Percentiles rank a stretch among this genome's conserved stretches.
Evolutionary conservation across 2,113 vertebrate species (phyloP).

Genomic region (Symphodus melops): DNA sequence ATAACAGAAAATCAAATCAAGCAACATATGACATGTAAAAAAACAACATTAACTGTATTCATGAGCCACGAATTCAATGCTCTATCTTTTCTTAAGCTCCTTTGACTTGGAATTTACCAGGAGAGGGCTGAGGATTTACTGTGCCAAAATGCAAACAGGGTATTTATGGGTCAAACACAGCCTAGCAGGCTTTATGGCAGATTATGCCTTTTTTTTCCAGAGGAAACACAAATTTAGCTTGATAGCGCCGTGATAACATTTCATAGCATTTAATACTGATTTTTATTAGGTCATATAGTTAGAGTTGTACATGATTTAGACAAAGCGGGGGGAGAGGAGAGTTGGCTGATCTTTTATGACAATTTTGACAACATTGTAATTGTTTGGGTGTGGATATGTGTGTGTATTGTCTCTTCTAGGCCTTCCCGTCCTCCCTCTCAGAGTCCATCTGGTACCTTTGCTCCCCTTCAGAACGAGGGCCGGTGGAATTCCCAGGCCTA

Average conservation of each 20-base stretch:
- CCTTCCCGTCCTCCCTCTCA: slow-evolving; percentile 66
- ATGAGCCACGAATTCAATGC: slow-evolving; percentile 76
- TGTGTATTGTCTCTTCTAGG: slow-evolving; percentile 28
- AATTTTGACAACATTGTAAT: slow-evolving; percentile 62
- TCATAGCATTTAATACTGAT: slow-evolving; percentile 50
- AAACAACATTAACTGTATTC: slow-evolving; percentile 83
- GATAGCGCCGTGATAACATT: slow-evolving; percentile 72
- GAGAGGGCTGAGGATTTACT: slow-evolving; percentile 75
- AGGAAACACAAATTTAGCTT: slow-evolving; percentile 74
- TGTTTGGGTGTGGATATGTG: slow-evolving; percentile 35
- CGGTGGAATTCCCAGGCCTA: slow-evolving; percentile 86
- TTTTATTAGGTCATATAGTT: slow-evolving; percentile 62
- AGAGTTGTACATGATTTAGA: slow-evolving; percentile 55
- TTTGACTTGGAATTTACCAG: slow-evolving; percentile 76
- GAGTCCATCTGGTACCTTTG: slow-evolving; percentile 87
- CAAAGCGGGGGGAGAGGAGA: background rate
- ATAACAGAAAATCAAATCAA: slow-evolving; percentile 83
- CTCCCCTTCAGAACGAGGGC: slow-evolving; percentile 80
- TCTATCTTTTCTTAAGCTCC: slow-evolving; percentile 82
- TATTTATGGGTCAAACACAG: slow-evolving; percentile 85
- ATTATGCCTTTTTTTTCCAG: slow-evolving; percentile 71
- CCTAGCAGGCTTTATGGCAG: slow-evolving; percentile 79
- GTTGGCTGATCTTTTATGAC: slow-evolving; percentile 49
- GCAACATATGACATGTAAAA: slow-evolving; percentile 77
- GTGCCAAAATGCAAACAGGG: slow-evolving; percentile 75